Percentiles rank a stretch among this genome's conserved stretches.
These are phyloP conservation scores for Vombatus ursinus DNA, from an alignment of 2,113 vertebrate species.

Conservation along the genomic window DNA sequence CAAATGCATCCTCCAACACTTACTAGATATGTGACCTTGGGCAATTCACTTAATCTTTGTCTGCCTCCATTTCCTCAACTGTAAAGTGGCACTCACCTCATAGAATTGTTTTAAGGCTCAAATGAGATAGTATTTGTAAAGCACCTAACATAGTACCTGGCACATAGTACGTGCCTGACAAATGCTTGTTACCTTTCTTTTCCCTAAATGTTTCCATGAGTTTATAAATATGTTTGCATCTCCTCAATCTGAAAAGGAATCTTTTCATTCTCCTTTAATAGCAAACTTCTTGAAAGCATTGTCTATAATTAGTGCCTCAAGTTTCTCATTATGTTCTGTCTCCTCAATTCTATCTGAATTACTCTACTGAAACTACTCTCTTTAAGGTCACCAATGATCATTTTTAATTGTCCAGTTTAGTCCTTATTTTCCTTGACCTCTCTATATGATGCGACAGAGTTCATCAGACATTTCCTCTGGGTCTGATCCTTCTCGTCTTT, in stretches of 20 bases:
- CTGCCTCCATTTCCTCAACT: neutral
- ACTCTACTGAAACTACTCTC: neutral
- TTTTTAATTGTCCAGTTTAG: neutral
- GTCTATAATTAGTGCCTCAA: neutral
- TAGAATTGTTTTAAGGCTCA: neutral
- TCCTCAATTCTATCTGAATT: neutral
- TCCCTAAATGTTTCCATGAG: neutral
- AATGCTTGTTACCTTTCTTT: neutral
- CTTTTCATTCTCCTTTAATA: neutral
- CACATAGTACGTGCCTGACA: neutral
- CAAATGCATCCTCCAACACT: conserved; percentile 31
- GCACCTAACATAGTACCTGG: neutral
- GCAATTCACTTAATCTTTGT: neutral
- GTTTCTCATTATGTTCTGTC: neutral
- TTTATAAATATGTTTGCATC: neutral
- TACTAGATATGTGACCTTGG: conserved; percentile 17
- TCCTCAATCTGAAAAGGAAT: neutral
- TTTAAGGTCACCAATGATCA: neutral
- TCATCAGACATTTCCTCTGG: too few species aligned
- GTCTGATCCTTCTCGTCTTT: too few species aligned
- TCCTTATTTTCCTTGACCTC: too few species aligned
- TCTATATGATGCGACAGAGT: too few species aligned
- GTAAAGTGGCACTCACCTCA: neutral
- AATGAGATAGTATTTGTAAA: neutral
- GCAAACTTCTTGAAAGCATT: neutral